Conservation (phyloP, 2,888 invertebrate species). For the Corythucha ciliata region DNA sequence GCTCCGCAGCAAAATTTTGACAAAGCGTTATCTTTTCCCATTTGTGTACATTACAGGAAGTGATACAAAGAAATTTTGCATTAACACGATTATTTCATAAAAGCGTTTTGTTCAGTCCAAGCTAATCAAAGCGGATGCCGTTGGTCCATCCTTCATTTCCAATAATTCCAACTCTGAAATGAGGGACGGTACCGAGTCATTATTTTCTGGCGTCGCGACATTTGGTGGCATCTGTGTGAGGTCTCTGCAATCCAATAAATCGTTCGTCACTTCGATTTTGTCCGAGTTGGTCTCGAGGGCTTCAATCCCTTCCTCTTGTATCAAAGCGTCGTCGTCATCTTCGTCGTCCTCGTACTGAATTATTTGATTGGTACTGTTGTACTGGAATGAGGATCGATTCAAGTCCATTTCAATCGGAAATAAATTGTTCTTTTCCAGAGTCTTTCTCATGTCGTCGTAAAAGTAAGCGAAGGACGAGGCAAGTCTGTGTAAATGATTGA, state of each 20-base stretch:
- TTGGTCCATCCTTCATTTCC: constrained; percentile 19
- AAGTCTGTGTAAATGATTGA: constrained; percentile 63
- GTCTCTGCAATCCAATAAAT: neutral
- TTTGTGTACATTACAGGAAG: no score
- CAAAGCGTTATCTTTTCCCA: no score
- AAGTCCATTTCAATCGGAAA: constrained; percentile 96
- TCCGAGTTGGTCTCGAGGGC: constrained; percentile 30
- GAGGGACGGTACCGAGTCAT: neutral
- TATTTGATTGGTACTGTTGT: constrained; percentile 47
- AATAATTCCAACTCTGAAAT: neutral
- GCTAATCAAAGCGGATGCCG: constrained; percentile 25
- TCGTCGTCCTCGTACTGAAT: constrained; percentile 42
- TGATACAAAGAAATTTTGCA: no score
- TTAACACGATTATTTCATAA: no score
- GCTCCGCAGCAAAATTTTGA: no score
- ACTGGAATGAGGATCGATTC: constrained; percentile 84
- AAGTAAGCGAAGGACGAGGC: constrained; percentile 52
- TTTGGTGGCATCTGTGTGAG: neutral
- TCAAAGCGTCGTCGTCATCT: constrained; percentile 48
- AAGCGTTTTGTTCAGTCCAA: constrained; percentile 27
- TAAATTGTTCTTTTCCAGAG: constrained; percentile 65
- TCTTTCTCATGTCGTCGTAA: constrained; percentile 63
- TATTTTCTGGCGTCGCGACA: neutral
- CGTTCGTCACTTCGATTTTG: neutral
- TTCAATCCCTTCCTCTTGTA: constrained; percentile 45